Base-by-base conservation (phyloP, 2,888 invertebrate genomes). In the Caprella mutica region DNA sequence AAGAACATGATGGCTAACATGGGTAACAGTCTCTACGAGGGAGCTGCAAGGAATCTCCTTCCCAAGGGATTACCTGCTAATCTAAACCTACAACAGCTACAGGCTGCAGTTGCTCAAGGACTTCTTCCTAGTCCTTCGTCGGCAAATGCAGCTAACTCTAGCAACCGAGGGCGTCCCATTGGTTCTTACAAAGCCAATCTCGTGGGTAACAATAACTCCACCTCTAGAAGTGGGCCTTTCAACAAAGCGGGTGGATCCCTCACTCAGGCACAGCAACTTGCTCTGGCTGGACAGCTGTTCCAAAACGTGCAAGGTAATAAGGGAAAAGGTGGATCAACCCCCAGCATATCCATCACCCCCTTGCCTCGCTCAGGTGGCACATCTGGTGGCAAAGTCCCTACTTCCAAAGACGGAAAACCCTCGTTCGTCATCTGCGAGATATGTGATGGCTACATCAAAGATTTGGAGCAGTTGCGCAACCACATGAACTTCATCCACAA, bases 401-500 rank as follows among this genome's bases (percentile, higher is more conserved):
- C 68, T 72, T 29, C 71, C 72, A 46, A 74, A 75, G 3, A 71
- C 72, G 38, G 73, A 70, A 67, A 73, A 73, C 66, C 66, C 58
- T 65, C 86, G 27, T 90, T 90, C 74, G 91, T 92, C 66, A 88
- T 92, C 67, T 96, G 94, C 74, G 94, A 94, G 77, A 92, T 94
- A 65, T 96, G 94, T 75, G 94, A 94, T 70, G 92, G 92, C 23
- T 93, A 92, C 71, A 93, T 94, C 64, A 91, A 92, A 77, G 93
- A 94, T 73, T 77, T 92, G 70, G 91, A 92, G 69, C 91, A 92
- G 71, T 76, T 94, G 65, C 79, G 93, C 65, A 92, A 92, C 73
- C 94, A 94, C 71, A 93, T 94, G 89, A 92, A 91, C 71, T 93
- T 91, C 88, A 92, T 93, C 72, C 94, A 94, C 74, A 92, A 93